These are phyloP conservation scores for Torymus aiolomorphi DNA, from an alignment of 2,888 invertebrate genomes.

Conservation along the genomic window DNA sequence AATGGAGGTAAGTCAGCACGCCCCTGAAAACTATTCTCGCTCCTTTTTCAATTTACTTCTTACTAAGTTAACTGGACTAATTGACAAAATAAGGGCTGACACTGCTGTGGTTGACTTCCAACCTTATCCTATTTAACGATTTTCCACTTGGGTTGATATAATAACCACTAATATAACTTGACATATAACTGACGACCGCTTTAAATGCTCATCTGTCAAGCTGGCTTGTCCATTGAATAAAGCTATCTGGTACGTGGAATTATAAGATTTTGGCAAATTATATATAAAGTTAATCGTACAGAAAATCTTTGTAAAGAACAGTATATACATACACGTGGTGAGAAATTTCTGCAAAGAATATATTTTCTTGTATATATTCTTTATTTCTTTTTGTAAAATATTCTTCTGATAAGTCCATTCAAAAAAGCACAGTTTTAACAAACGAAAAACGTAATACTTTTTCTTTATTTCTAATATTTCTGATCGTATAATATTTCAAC, in stretches of 20 bases:
- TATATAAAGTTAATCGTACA: slow-evolving; percentile 2
- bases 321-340: not conserved
- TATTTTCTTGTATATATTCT: not conserved
- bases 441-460: not conserved
- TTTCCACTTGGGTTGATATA: slow-evolving; percentile 32
- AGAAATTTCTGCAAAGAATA: too few species aligned
- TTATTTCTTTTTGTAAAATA: not conserved
- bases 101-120: slow-evolving; percentile 18
- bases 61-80: slow-evolving; percentile 41
- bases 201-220: slow-evolving; percentile 46
- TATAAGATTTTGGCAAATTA: not conserved
- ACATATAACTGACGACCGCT: slow-evolving; percentile 33
- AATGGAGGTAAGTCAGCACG: slow-evolving; percentile 62
- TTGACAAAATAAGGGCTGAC: slow-evolving; percentile 41
- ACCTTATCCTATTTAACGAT: slow-evolving; percentile 34
- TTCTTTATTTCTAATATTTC: too few species aligned
- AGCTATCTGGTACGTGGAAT: slow-evolving; percentile 24
- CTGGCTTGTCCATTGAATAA: slow-evolving; percentile 31
- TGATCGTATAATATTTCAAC: too few species aligned
- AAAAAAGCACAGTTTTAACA: slow-evolving; percentile 12
- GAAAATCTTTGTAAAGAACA: not conserved
- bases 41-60: slow-evolving; percentile 27
- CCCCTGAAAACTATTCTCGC: slow-evolving; percentile 11
- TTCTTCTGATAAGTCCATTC: not conserved
- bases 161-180: slow-evolving; percentile 41